phyloP scores from a whole-genome alignment of 2,113 vertebrate species.

The Trematomus loennbergii region DNA sequence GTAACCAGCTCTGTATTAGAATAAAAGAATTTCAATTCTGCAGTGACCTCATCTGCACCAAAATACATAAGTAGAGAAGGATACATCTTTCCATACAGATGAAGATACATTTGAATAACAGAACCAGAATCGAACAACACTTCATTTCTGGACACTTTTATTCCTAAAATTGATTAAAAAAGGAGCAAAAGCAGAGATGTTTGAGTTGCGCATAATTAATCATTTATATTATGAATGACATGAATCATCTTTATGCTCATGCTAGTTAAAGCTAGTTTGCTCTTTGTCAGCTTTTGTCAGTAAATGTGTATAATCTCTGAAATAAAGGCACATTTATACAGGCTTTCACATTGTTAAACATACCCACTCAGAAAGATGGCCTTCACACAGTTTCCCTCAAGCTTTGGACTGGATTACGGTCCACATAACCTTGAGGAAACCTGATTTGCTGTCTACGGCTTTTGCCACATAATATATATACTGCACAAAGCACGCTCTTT shows the following conservation, averaged over 20 bases:
- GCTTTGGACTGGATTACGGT: slow-evolving; percentile 7
- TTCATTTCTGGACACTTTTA: background rate
- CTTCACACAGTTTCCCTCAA: background rate
- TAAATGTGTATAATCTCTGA: background rate
- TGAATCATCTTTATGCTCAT: background rate
- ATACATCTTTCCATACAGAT: slow-evolving; percentile 2
- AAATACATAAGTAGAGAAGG: slow-evolving; percentile 9
- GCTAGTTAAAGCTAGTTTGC: background rate
- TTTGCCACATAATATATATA: background rate
- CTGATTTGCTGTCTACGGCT: background rate
- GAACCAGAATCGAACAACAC: background rate
- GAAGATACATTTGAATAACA: background rate
- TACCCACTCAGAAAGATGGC: background rate
- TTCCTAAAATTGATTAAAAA: background rate
- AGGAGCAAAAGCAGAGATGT: background rate
- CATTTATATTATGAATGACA: background rate
- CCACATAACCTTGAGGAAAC: slow-evolving; percentile 11
- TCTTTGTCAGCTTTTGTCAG: background rate
- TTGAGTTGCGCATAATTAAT: slow-evolving; percentile 2
- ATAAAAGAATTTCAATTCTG: slow-evolving; percentile 41
- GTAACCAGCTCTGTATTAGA: slow-evolving; percentile 21
- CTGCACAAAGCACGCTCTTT: slow-evolving; percentile 8
- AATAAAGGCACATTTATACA: background rate
- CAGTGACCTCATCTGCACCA: slow-evolving; percentile 35
- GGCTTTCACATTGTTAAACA: background rate